Base-by-base conservation (phyloP, 2,113 vertebrate genomes). In the Bubo bubo region DNA sequence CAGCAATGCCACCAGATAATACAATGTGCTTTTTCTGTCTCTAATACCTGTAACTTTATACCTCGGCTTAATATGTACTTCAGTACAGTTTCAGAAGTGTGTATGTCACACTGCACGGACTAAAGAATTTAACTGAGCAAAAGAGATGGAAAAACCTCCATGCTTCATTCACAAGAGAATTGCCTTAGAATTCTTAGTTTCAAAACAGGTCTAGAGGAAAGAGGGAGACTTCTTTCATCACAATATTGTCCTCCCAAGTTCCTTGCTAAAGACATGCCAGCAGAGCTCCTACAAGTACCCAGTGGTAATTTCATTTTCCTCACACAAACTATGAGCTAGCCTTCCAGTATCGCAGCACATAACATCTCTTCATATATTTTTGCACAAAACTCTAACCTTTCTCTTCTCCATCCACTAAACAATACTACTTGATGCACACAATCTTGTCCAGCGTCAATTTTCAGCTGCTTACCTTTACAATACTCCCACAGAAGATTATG, bases 401-500 rank as follows among this genome's bases (percentile, higher is more conserved):
- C 30, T 49, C 52, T 39, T 45, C 22, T 32, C 39, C 27, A 20
- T n/a, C 45, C 59, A 53, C 34, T 30, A 30, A 39, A 35, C 26
- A 83, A 64, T 9, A 28, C 12, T 50, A 18, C 35, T 30, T 43
- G 56, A 39, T n/a, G 47, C 35, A 50, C 7, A 5, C 28, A 68
- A 5, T 56, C 55, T 35, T 49, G 53, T 18, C 64, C 50, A 58
- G 45, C 1, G 37, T 14, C 79, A 87, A 21, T 24, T 86, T 79
- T 80, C 50, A 49, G 56, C 58, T 47, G 27, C 73, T 96, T 95
- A 99, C 99, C 99, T 99, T 98, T 12, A 98, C 74, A 21, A 99
- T 95, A 7, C 97, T 98, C 35, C 99, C 99, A 8, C 98, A 98
- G 14, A 99, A 96, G 95, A 99, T 99, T 83, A 99, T 96, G 93